These are phyloP conservation scores for Cranoglanis bouderius DNA, from an alignment of 2,113 vertebrate genomes.

Conservation along the genomic window DNA sequence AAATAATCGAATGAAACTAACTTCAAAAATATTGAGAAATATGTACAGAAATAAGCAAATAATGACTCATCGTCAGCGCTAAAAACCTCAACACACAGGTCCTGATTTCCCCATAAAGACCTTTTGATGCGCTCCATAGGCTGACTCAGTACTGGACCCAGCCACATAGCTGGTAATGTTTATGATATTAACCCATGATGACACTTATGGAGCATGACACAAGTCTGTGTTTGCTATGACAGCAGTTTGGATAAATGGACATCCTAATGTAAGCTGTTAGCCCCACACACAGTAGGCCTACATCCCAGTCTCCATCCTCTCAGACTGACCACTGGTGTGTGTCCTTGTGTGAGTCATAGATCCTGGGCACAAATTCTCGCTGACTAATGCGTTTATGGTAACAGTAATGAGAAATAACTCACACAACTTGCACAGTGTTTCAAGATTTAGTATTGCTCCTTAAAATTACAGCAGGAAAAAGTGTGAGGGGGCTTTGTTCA, in stretches of 20 bases:
- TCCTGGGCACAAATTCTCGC: slow-evolving; percentile 1
- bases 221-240: slow-evolving; percentile 45
- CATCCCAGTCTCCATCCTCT: neutral
- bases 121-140: neutral
- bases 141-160: neutral
- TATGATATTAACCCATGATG: slow-evolving; percentile 4
- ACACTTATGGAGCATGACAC: slow-evolving; percentile 27
- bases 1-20: slow-evolving; percentile 31
- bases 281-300: neutral
- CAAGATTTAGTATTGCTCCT: neutral
- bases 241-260: slow-evolving; percentile 25
- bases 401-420: neutral
- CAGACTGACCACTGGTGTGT: neutral
- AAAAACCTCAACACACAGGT: neutral
- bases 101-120: neutral
- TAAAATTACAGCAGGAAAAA: neutral
- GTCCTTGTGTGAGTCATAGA: neutral
- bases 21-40: slow-evolving; percentile 34
- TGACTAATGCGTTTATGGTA: neutral
- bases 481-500: neutral
- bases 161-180: slow-evolving; percentile 8
- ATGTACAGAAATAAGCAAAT: neutral
- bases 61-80: neutral
- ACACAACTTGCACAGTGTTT: neutral
- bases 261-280: slow-evolving; percentile 16